Percentiles rank a stretch among this genome's conserved stretches.
Conservation (phyloP, 2,888 invertebrate species). For the Troides helena region DNA sequence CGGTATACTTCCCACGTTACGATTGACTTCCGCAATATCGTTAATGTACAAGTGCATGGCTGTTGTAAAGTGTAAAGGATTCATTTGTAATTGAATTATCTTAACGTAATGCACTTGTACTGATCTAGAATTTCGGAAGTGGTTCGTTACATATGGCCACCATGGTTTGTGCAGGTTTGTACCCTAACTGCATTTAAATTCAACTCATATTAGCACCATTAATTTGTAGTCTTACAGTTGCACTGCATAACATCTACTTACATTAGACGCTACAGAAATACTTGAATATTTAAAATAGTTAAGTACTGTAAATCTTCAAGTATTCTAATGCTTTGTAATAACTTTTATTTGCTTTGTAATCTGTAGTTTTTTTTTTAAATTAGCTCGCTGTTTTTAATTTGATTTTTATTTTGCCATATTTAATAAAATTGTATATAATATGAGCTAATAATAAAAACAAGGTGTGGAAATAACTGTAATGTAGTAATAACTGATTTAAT, state of each 20-base stretch:
- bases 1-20: background rate
- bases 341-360: constrained; percentile 6
- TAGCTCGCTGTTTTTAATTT: no score
- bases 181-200: background rate
- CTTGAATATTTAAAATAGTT: background rate
- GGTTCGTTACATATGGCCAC: background rate
- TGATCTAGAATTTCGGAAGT: background rate
- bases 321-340: constrained; percentile 12
- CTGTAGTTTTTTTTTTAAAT: no score
- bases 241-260: no score
- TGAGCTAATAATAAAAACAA: no score
- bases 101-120: background rate
- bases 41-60: background rate
- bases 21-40: background rate
- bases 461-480: no score
- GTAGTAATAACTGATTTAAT: no score
- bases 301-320: background rate
- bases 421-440: no score
- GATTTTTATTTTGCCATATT: no score
- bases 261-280: background rate
- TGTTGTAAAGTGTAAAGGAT: background rate
- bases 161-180: background rate
- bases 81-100: background rate
- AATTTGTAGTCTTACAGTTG: background rate
- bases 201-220: background rate